Conservation (phyloP, 1,140 invertebrate genomes). For the Heliconius congener region DNA sequence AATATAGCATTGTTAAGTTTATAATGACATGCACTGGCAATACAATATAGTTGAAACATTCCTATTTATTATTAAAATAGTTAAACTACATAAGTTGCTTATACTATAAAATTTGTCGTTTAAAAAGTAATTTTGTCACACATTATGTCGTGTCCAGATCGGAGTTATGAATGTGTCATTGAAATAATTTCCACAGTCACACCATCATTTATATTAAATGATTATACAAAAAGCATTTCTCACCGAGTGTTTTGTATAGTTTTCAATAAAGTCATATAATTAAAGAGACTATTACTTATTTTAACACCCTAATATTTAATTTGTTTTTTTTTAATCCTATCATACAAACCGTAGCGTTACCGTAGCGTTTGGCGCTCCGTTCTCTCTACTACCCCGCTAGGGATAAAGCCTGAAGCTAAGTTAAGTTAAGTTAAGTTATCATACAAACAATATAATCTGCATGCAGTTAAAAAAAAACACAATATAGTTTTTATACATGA, state of each 20-base stretch:
- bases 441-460: too few relatives aligned
- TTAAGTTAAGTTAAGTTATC: too few relatives aligned
- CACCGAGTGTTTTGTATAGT: slow-evolving; percentile 64
- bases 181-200: slow-evolving; percentile 38
- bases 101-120: slow-evolving; percentile 22
- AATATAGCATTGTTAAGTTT: slow-evolving; percentile 19
- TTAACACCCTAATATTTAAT: slow-evolving; percentile 27
- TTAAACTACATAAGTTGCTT: slow-evolving; percentile 6
- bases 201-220: slow-evolving; percentile 59
- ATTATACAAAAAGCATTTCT: slow-evolving; percentile 48
- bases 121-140: slow-evolving; percentile 32
- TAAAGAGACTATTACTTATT: slow-evolving; percentile 22
- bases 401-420: too few relatives aligned
- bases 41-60: neutral
- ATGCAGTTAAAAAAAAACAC: too few relatives aligned
- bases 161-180: slow-evolving; percentile 38
- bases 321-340: slow-evolving; percentile 24
- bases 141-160: neutral
- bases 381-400: too few relatives aligned
- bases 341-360: too few relatives aligned
- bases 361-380: too few relatives aligned
- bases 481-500: too few relatives aligned
- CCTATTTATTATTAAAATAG: slow-evolving; percentile 11
- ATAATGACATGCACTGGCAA: slow-evolving; percentile 18
- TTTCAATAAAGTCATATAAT: slow-evolving; percentile 62